Base-by-base conservation (phyloP, 2,113 vertebrate species). In the Elaphurus davidianus region DNA sequence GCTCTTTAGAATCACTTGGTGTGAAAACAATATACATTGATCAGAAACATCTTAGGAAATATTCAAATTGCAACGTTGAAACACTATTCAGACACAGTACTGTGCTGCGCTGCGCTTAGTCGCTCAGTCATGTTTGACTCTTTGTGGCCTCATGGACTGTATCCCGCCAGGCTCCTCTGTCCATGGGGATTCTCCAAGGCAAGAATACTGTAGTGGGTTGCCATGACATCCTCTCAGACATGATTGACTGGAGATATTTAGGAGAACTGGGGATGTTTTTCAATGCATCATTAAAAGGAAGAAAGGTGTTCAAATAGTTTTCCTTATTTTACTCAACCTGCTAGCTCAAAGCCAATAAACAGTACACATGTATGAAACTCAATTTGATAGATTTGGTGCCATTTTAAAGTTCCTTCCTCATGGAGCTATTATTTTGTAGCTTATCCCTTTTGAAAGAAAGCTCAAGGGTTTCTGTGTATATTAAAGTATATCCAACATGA, bases 1-100 rank as follows among this genome's bases (percentile, higher is more conserved):
- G 30, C 27, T 79, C 84, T 94, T 94, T 96, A 87, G 52, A 95
- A 97, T 89, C 97, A 82, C 13, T 83, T 86, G 28, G 17, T 93
- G 40, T 98, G 86, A 95, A 87, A 98, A 98, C 1, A 16, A 50
- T 90, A 82, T 47, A 82, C 88, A n/a, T 55, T 16, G 45, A 81
- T 93, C 81, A 40, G 57, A 90, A 71, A 54, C 14, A 62, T 95
- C 96, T 97, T 89, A 95, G 71, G 52, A 67, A 97, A 97, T 90
- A 82, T 64, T 98, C 86, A 96, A 93, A 95, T 87, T 96, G 78
- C 54, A 96, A 60, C 96, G 54, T 5, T 92, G 76, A 98, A 91
- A 79, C 91, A 94, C 30, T 97, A 47, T 50, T 96, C 87, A 98
- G 15, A 12, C 6, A 71, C n/a, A 40, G 11, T 23, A 36, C n/a